Percentiles rank a stretch among this genome's conserved stretches.
These are phyloP conservation scores for Drosophila ustulata DNA, from an alignment of 2,888 invertebrate species.

Conservation along the genomic window DNA sequence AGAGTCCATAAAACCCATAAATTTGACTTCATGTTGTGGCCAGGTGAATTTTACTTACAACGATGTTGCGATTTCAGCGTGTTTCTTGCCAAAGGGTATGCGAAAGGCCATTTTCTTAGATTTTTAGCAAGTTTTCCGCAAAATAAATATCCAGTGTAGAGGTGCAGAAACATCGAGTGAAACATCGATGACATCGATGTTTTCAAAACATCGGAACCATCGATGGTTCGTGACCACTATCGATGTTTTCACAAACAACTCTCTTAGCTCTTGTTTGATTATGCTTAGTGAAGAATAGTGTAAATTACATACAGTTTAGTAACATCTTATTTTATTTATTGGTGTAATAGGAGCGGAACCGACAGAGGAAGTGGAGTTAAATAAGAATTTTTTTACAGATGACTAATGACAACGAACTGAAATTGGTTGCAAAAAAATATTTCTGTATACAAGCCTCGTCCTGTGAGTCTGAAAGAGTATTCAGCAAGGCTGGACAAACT, in stretches of 20 bases:
- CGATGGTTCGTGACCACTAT: no score
- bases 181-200: conserved; percentile 35
- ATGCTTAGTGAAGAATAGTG: no score
- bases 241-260: no score
- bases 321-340: no score
- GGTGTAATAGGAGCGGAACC: no score
- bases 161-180: conserved; percentile 34
- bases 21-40: rapidly evolving
- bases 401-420: neutral
- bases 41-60: conserved; percentile 80
- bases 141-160: conserved; percentile 30
- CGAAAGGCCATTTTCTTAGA: conserved; percentile 71
- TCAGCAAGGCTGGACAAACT: conserved; percentile 10
- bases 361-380: conserved; percentile 5
- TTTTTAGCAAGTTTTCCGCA: conserved; percentile 16
- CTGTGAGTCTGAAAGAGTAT: conserved; percentile 2
- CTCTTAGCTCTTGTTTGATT: no score
- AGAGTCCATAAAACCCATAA: no score
- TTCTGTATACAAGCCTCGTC: neutral
- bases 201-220: no score
- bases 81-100: conserved; percentile 87
- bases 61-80: conserved; percentile 86
- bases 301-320: no score
- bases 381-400: conserved; percentile 16
- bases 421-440: conserved; percentile 3